phyloP scores from a whole-genome alignment of 2,888 invertebrate genomes.

The Megastigmus dorsalis region DNA sequence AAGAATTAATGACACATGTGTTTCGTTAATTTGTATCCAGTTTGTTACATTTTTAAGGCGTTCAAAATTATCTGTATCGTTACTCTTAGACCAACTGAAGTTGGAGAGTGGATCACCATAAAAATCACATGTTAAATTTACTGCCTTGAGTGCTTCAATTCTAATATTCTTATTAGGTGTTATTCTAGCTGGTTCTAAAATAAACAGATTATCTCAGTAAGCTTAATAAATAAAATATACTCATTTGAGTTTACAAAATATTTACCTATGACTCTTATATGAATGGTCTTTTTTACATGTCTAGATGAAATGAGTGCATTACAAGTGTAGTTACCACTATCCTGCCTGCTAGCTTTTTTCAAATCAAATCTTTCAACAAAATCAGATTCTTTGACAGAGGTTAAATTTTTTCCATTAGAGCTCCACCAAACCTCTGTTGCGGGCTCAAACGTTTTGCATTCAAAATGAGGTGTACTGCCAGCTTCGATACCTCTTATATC shows the following conservation, averaged over 20 bases:
- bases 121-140: constrained; percentile 77
- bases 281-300: constrained; percentile 66
- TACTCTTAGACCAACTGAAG: constrained; percentile 79
- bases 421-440: constrained; percentile 79
- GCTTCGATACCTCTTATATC: constrained; percentile 68
- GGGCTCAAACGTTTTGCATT: constrained; percentile 76
- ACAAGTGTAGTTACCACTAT: constrained; percentile 80
- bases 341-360: constrained; percentile 76
- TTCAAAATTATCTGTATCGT: constrained; percentile 73
- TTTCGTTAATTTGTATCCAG: constrained; percentile 76
- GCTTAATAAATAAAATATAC: constrained; percentile 55
- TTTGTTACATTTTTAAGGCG: constrained; percentile 70
- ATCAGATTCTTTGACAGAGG: constrained; percentile 70
- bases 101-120: constrained; percentile 79
- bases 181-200: constrained; percentile 76
- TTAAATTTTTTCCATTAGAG: constrained; percentile 77
- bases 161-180: constrained; percentile 71
- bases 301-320: constrained; percentile 74
- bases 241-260: not conserved
- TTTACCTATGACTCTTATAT: constrained; percentile 71
- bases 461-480: constrained; percentile 74
- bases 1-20: constrained; percentile 78
- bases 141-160: constrained; percentile 76
- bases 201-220: constrained; percentile 70
- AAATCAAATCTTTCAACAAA: constrained; percentile 76